Base-by-base conservation (phyloP, 1,140 invertebrate species). In the Carposina sasakii region DNA sequence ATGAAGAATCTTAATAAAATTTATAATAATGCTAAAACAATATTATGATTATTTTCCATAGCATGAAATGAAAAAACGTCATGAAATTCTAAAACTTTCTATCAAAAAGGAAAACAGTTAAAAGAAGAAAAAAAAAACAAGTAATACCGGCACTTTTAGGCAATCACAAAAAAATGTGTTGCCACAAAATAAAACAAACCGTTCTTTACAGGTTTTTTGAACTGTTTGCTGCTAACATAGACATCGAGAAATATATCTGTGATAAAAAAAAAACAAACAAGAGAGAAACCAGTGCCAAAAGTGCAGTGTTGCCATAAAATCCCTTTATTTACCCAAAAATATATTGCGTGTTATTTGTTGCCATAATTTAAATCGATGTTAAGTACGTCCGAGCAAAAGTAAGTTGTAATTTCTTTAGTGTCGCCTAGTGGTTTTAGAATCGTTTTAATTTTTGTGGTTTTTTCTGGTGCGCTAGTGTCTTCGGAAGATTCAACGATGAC, bases 401-500 rank as follows among this genome's bases (percentile, higher is more conserved):
- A 77, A 77, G 71, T 78, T 48, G 53, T 33, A 36, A 19, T 51
- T 23, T 36, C 6, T 28, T 6, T 12, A 28, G 24, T 12, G 24
- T 34, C 9, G n/a, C 31, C 15, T 2, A 2, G 48, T 54, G n/a
- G 47, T 49, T 48, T 57, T 51, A 54, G 37, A 24, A 24, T 56
- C 31, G 48, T 36, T 43, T 34, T 48, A 41, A 37, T 54, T 53
- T 57, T 31, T 53, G 52, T 59, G 31, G 15, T 39, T 52, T 21
- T 10, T 41, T 39, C 26, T 24, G 37, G 51, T 56, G 44, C 60
- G 43, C 36, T 62, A 82, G 74, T 81, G 76, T 55, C 63, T 48
- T 74, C 79, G 48, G 71, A 81, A 63, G 76, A 78, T 60, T 81
- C 75, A 28, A 75, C 71, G 40, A 83, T 83, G 79, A 83, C 79